Conservation (phyloP, 2,113 vertebrate species). For the Petromus typicus region DNA sequence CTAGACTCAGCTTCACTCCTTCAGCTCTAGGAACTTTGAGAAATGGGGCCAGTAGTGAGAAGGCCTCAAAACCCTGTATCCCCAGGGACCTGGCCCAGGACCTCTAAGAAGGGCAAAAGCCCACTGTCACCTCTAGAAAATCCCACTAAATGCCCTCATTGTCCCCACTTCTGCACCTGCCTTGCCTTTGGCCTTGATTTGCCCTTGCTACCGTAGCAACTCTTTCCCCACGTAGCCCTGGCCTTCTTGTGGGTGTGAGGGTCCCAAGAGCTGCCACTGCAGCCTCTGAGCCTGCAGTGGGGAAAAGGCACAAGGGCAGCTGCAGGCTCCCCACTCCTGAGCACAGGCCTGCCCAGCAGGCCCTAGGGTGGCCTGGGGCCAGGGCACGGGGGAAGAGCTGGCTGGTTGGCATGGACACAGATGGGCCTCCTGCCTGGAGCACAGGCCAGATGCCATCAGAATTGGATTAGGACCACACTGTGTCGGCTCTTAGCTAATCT, state of each 20-base stretch:
- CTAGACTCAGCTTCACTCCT: background rate
- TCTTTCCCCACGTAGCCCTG: slow-evolving; percentile 85
- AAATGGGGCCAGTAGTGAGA: background rate
- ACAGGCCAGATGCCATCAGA: slow-evolving; percentile 77
- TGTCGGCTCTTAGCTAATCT: slow-evolving; percentile 39
- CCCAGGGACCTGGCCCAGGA: background rate
- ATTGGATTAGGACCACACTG: slow-evolving; percentile 74
- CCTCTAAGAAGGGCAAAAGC: background rate
- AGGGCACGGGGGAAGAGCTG: background rate
- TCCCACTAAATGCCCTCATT: background rate
- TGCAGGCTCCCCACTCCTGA: background rate
- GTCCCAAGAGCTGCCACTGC: slow-evolving; percentile 90
- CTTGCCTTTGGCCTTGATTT: slow-evolving; percentile 48
- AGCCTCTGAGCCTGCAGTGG: slow-evolving; percentile 83
- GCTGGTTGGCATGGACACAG: slow-evolving; percentile 69
- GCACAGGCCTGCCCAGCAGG: background rate
- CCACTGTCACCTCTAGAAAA: background rate
- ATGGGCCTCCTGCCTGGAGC: slow-evolving; percentile 61
- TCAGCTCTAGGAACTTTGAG: background rate
- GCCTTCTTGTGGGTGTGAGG: slow-evolving; percentile 88
- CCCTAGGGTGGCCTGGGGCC: background rate
- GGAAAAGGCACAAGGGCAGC: background rate
- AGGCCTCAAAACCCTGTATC: background rate
- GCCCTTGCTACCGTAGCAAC: background rate
- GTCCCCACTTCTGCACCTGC: background rate